Conservation (phyloP, 2,888 invertebrate genomes). For the Brachyptera risi region DNA sequence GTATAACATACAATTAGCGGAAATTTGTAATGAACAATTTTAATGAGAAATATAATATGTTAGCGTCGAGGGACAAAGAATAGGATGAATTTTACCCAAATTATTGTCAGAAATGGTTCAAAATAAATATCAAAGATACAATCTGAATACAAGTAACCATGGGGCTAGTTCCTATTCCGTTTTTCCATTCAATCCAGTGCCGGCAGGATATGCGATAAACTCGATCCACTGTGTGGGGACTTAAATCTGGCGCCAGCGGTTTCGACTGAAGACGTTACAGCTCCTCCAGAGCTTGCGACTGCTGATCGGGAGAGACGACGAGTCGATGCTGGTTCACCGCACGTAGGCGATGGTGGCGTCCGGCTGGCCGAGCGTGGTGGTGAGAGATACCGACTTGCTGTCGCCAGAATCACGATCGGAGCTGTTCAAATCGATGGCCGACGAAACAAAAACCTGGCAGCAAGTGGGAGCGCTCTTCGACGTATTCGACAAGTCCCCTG, state of each 20-base stretch:
- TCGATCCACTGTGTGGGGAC: constrained; percentile 32
- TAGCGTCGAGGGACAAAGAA: too few relatives aligned
- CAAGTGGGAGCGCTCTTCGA: constrained; percentile 25
- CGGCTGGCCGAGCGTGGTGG: constrained; percentile 26
- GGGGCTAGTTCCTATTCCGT: too few relatives aligned
- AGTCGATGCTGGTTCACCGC: constrained; percentile 27
- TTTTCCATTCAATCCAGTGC: too few relatives aligned
- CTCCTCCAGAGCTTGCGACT: constrained; percentile 28
- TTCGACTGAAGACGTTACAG: constrained; percentile 30
- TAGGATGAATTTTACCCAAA: too few relatives aligned
- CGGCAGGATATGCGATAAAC: neutral
- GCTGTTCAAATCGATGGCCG: constrained; percentile 21
- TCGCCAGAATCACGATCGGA: constrained; percentile 15
- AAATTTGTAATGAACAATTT: too few relatives aligned
- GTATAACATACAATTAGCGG: too few relatives aligned
- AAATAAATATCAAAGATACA: too few relatives aligned
- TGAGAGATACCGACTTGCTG: constrained; percentile 26
- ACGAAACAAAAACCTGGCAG: constrained; percentile 21
- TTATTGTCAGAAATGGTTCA: too few relatives aligned
- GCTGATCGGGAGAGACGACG: constrained; percentile 17
- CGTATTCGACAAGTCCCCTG: constrained; percentile 23
- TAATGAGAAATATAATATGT: too few relatives aligned
- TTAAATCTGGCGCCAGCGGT: constrained; percentile 24
- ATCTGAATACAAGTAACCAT: too few relatives aligned
- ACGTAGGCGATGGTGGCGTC: constrained; percentile 32